Evolutionary conservation across 2,113 vertebrate species (phyloP), one percentile per base, ranked within the genome.

Genomic region (Lipotes vexillifer): DNA sequence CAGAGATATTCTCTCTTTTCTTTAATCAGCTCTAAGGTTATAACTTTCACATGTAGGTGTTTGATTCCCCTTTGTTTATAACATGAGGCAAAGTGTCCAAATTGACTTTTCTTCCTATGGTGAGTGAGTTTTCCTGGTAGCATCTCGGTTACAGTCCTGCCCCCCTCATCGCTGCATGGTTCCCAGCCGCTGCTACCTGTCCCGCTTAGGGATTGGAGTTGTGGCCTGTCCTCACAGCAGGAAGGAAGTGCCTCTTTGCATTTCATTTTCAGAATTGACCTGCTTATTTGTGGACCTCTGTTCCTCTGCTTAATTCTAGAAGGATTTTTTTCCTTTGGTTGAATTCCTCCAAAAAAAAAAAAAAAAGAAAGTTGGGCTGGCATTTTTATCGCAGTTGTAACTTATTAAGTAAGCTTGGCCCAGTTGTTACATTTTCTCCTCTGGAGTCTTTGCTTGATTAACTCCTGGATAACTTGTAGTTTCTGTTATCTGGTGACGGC

Each of bases 311-410:
- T 82, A n/a, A 36, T 77, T 92, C 71, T 96, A 46, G 78, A 80
- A 89, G 65, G 20, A 17, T n/a, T 88, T 29, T 77, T 77, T 52
- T 41, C n/a, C 52, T 94, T 94, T 81, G 57, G 55, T 77, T 29
- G 69, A 29, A 49, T 92, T 66, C 29, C 6, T 89, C 3, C 0
- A 2, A 86, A 81, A 49, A 11, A 63, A 29, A n/a, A n/a, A n/a
- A n/a, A n/a, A n/a, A n/a, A 21, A 65, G 49, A 52, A 61, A 33
- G 12, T 61, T 17, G 25, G 63, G 12, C 44, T 87, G 61, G 46
- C 46, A 33, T 69, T 83, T 90, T 89, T 31, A 81, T 93, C 55
- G 57, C 49, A 31, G 69, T 65, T n/a, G 23, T 87, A 69, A 49
- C 49, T 61, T 85, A 29, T 5, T 49, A 86, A 93, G n/a, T 49